Percentiles rank a stretch among this genome's conserved stretches.
These are phyloP conservation scores for Hartigia nigra DNA, from an alignment of 2,888 invertebrate species.

Conservation along the genomic window DNA sequence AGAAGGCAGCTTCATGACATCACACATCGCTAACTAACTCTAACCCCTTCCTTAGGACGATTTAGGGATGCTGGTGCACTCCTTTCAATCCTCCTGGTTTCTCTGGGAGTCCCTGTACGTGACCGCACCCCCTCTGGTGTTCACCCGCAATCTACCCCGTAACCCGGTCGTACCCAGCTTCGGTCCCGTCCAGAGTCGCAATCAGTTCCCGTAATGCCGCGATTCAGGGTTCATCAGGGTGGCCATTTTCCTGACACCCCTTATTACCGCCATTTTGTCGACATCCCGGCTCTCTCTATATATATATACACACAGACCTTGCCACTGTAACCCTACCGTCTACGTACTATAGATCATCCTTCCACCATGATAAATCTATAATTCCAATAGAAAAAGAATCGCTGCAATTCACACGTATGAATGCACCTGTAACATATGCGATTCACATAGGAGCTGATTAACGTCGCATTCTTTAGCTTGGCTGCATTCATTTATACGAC, in stretches of 20 bases:
- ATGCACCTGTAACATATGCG: neutral
- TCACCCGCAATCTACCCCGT: conserved; percentile 6
- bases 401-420: neutral
- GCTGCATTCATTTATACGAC: neutral
- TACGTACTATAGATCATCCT: neutral
- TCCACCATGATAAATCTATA: neutral
- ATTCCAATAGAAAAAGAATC: neutral
- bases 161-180: conserved; percentile 20
- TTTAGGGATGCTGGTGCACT: conserved; percentile 3
- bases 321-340: neutral
- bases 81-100: conserved; percentile 25
- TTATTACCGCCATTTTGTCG: conserved; percentile 61
- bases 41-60: conserved; percentile 35
- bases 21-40: conserved; percentile 51
- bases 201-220: conserved; percentile 59
- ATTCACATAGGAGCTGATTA: neutral
- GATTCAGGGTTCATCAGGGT: conserved; percentile 60
- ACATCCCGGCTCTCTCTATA: neutral
- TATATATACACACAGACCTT: neutral
- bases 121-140: conserved; percentile 26
- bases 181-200: conserved; percentile 43
- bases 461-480: neutral
- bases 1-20: conserved; percentile 33
- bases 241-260: conserved; percentile 61
- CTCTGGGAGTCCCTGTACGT: conserved; percentile 25